These are phyloP conservation scores for Pandemis corylana DNA, from an alignment of 2,888 invertebrate species.

Conservation along the genomic window DNA sequence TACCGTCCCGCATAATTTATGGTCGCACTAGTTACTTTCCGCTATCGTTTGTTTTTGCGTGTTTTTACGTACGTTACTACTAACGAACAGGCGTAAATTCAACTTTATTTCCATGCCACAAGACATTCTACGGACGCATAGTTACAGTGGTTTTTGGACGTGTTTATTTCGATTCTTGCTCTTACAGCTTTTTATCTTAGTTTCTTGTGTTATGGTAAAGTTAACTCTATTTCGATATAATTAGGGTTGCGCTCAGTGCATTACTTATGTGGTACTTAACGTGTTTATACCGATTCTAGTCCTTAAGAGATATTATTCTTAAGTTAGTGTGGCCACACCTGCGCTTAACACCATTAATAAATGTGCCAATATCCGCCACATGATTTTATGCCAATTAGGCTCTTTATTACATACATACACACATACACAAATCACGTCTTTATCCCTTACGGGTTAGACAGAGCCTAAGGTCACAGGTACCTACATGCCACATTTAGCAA, in stretches of 20 bases:
- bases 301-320: conserved; percentile 16
- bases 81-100: not conserved
- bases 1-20: conserved; percentile 55
- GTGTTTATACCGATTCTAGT: conserved; percentile 34
- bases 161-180: conserved; percentile 10
- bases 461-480: too few species aligned
- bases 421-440: too few species aligned
- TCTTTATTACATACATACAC: too few species aligned
- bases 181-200: not conserved
- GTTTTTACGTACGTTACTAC: conserved; percentile 28
- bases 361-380: not conserved
- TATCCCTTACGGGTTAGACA: too few species aligned
- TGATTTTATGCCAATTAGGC: not conserved
- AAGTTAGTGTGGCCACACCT: conserved; percentile 1
- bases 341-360: not conserved
- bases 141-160: not conserved
- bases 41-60: conserved; percentile 47
- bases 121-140: conserved; percentile 17
- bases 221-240: not conserved
- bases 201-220: not conserved
- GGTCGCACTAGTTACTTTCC: conserved; percentile 48
- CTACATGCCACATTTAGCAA: too few species aligned
- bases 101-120: not conserved
- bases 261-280: conserved; percentile 3
- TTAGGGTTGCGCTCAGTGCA: not conserved